A percentile compares a stretch with the other conserved stretches of the same genome.
Evolutionary conservation across 2,888 invertebrate genomes (phyloP).

Genomic region (Emmelina monodactyla): DNA sequence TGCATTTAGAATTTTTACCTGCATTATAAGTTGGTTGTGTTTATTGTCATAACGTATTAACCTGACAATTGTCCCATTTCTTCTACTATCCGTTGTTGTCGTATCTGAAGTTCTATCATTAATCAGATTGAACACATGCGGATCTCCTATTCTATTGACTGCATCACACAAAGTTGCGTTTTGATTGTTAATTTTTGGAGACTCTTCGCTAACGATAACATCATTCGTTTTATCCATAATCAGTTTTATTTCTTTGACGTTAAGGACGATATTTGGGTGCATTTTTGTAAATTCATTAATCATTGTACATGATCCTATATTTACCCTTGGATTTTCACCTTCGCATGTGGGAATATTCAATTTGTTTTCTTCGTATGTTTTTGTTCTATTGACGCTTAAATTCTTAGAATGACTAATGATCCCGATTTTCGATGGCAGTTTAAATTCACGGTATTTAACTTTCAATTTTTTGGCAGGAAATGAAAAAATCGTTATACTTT

Average conservation of each 20-base stretch:
- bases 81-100: slow-evolving; percentile 42
- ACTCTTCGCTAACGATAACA: slow-evolving; percentile 33
- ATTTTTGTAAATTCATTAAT: slow-evolving; percentile 36
- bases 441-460: slow-evolving; percentile 19
- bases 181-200: slow-evolving; percentile 48
- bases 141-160: slow-evolving; percentile 41
- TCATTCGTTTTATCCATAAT: slow-evolving; percentile 19
- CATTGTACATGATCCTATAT: slow-evolving; percentile 42
- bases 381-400: slow-evolving; percentile 60
- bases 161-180: slow-evolving; percentile 45
- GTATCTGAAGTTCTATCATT: slow-evolving; percentile 53
- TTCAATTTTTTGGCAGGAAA: too few species aligned
- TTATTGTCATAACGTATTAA: slow-evolving; percentile 38
- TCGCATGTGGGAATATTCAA: slow-evolving; percentile 60
- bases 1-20: neutral
- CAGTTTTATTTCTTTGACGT: slow-evolving; percentile 16
- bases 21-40: slow-evolving; percentile 15
- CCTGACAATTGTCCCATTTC: slow-evolving; percentile 43
- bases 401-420: slow-evolving; percentile 53
- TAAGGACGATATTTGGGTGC: slow-evolving; percentile 23
- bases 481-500: too few species aligned
- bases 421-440: slow-evolving; percentile 33
- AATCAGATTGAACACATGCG: slow-evolving; percentile 51
- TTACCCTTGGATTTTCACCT: slow-evolving; percentile 63
- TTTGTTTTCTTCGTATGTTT: slow-evolving; percentile 60